phyloP scores from a whole-genome alignment of 2,888 invertebrate species.

The Aplocera efformata region DNA sequence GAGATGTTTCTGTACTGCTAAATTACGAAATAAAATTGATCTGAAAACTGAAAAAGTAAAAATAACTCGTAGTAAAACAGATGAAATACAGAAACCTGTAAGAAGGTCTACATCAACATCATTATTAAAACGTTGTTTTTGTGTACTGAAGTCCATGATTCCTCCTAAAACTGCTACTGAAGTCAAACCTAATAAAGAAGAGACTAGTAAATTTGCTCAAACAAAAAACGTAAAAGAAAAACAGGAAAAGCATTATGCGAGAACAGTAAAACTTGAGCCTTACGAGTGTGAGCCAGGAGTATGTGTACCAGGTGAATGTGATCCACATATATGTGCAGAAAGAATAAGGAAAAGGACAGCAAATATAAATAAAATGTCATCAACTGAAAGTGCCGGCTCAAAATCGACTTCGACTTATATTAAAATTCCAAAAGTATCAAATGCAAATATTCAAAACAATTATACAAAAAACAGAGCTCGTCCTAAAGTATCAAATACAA shows the following conservation, averaged over 20 bases:
- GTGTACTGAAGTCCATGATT: slow-evolving; percentile 2
- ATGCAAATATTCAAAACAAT: slow-evolving; percentile 2
- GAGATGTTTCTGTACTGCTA: slow-evolving; percentile 44
- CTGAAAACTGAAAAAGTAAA: neutral
- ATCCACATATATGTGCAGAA: slow-evolving; percentile 38
- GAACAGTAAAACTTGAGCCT: slow-evolving; percentile 14
- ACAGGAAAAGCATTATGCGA: slow-evolving; percentile 24
- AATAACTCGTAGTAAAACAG: neutral
- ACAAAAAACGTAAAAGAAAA: slow-evolving; percentile 6
- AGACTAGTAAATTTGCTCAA: slow-evolving; percentile 4
- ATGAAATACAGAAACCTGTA: neutral
- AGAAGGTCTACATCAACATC: too few species aligned
- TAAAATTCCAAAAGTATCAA: slow-evolving; percentile 1
- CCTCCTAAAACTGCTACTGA: neutral
- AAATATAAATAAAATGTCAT: slow-evolving; percentile 6
- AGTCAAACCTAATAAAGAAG: neutral
- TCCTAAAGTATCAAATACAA: slow-evolving; percentile 2
- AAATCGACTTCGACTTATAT: slow-evolving; percentile 5
- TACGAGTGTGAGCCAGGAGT: slow-evolving; percentile 35
- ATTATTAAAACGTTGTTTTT: slow-evolving; percentile 3
- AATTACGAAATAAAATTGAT: slow-evolving; percentile 27
- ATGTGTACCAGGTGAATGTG: slow-evolving; percentile 42
- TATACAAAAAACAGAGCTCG: neutral
- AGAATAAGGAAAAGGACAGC: slow-evolving; percentile 33
- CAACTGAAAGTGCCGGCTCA: slow-evolving; percentile 13